Evolutionary conservation across 64 coral and sea anemone species (phyloP).

Genomic region (Montipora cactus): DNA sequence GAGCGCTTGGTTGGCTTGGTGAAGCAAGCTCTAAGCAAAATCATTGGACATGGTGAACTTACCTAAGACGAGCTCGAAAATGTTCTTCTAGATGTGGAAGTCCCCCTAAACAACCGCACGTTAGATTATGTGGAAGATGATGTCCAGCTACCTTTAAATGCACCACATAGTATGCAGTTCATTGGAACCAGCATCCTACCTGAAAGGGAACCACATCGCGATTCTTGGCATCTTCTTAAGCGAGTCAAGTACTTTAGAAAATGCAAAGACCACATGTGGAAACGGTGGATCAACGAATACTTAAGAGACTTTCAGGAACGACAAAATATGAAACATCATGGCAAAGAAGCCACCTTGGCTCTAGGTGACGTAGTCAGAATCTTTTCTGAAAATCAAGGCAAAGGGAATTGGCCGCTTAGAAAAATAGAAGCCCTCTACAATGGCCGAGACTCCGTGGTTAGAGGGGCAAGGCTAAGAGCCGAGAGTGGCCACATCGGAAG

Average conservation of each 20-base stretch:
- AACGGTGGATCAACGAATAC: too few species aligned
- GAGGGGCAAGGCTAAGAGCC: too few species aligned
- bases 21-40: too few species aligned
- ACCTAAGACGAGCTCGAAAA: neutral
- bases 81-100: slow-evolving; percentile 11
- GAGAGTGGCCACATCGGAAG: neutral
- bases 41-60: too few species aligned
- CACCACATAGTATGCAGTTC: slow-evolving; percentile 44
- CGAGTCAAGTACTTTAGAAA: neutral
- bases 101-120: slow-evolving; percentile 32
- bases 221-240: slow-evolving; percentile 31
- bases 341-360: too few species aligned
- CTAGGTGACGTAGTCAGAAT: neutral
- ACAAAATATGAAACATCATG: too few species aligned
- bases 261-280: too few species aligned
- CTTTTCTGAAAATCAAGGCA: neutral
- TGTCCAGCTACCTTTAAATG: slow-evolving; percentile 10
- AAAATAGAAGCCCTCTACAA: too few species aligned
- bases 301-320: too few species aligned
- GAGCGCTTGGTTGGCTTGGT: too few species aligned
- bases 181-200: slow-evolving; percentile 27
- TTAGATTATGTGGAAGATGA: slow-evolving; percentile 56
- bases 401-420: neutral
- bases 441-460: neutral
- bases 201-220: slow-evolving; percentile 12